phyloP scores from a whole-genome alignment of 92 coral and sea anemone species.

The Siderastrea radians region DNA sequence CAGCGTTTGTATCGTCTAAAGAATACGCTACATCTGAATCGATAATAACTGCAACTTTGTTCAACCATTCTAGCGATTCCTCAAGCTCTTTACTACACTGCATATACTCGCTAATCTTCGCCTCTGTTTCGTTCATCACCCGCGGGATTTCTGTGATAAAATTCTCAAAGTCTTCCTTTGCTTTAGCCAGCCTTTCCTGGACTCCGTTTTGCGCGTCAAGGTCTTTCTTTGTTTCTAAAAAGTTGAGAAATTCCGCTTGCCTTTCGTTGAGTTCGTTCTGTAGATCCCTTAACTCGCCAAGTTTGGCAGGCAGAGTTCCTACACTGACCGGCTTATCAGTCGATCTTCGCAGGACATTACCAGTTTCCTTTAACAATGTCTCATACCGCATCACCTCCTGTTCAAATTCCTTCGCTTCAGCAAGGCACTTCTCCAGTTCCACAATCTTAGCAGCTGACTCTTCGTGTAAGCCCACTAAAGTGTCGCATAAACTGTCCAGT shows the following conservation, averaged over 20 bases:
- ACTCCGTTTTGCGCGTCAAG: constrained; percentile 22
- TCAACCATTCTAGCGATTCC: constrained; percentile 61
- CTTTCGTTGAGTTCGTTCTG: constrained; percentile 44
- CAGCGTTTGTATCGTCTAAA: constrained; percentile 28
- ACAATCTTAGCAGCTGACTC: constrained; percentile 45
- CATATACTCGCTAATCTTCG: constrained; percentile 30
- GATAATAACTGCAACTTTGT: constrained; percentile 45
- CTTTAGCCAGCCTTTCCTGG: constrained; percentile 45
- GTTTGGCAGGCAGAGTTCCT: constrained; percentile 26
- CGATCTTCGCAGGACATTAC: constrained; percentile 15
- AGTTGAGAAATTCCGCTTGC: constrained; percentile 45
- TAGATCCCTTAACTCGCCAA: constrained; percentile 48
- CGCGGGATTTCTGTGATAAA: constrained; percentile 39
- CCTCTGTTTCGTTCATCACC: constrained; percentile 38
- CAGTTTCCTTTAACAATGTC: constrained; percentile 58
- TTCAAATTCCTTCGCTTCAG: constrained; percentile 54
- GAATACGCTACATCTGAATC: constrained; percentile 41
- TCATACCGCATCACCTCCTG: constrained; percentile 49
- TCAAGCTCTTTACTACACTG: constrained; percentile 56
- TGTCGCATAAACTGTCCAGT: constrained; percentile 60
- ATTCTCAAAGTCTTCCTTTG: constrained; percentile 7
- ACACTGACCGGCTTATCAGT: background rate
- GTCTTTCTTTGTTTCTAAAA: constrained; percentile 27
- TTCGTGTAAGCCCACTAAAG: constrained; percentile 54
- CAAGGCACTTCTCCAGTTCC: constrained; percentile 45